Conservation (phyloP, 2,797 vertebrate genomes). For the Peromyscus nudipes region DNA sequence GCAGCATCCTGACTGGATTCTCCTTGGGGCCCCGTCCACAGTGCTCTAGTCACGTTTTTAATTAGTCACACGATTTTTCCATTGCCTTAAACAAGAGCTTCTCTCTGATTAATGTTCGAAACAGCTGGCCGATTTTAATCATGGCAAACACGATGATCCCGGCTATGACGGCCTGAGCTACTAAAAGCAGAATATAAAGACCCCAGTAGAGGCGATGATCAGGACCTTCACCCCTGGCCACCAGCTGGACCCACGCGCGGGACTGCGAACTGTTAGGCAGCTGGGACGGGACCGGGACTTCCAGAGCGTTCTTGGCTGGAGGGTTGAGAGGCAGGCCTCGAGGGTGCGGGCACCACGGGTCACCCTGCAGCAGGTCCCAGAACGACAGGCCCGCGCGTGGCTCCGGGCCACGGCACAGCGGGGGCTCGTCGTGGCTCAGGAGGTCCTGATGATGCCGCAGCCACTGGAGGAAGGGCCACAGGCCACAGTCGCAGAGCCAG, state of each 20-base stretch:
- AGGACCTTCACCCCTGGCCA: neutral
- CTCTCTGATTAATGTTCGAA: slow-evolving; percentile 71
- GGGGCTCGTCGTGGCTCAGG: slow-evolving; percentile 70
- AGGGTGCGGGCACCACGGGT: slow-evolving; percentile 72
- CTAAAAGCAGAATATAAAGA: slow-evolving; percentile 82
- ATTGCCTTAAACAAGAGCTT: neutral
- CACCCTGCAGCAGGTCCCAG: slow-evolving; percentile 53
- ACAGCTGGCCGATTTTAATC: slow-evolving; percentile 80
- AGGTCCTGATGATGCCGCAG: slow-evolving; percentile 85
- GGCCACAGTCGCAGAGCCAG: slow-evolving; percentile 92
- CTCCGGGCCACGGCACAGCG: slow-evolving; percentile 79
- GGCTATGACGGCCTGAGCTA: slow-evolving; percentile 75
- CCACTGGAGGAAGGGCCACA: slow-evolving; percentile 91
- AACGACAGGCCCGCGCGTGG: slow-evolving; percentile 76
- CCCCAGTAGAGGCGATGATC: slow-evolving; percentile 38
- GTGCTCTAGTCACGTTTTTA: neutral
- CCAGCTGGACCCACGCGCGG: neutral
- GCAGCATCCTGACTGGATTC: neutral
- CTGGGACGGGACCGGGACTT: fast-evolving
- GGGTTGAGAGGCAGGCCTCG: neutral
- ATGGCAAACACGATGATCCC: slow-evolving; percentile 81
- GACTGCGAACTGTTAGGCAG: fast-evolving
- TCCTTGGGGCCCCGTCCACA: neutral
- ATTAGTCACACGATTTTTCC: slow-evolving; percentile 7
- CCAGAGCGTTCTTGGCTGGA: neutral